Base-by-base conservation (phyloP, 2,888 invertebrate genomes). In the Patella pellucida region DNA sequence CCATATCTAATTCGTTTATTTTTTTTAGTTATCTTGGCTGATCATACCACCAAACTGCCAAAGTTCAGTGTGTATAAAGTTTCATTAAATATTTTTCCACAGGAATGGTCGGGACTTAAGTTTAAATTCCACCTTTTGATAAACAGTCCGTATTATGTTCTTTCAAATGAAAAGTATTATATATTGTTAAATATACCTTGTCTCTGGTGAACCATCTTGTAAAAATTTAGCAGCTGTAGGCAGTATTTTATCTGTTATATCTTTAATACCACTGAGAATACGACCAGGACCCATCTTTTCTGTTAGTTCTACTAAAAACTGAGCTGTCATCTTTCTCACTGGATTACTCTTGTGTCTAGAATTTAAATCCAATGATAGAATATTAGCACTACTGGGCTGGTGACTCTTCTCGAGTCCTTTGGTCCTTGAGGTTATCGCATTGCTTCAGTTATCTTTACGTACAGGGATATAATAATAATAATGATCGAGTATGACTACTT, bases 161-260 rank as follows among this genome's bases (percentile, higher is more conserved):
- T 1, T 41, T 41, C 5, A 41, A 41, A 41, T 41, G 41, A 41
- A 41, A 41, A 41, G 7, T 7, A 31, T 41, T 27, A 27, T n/a
- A 31, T 31, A 31, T 31, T 31, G 31, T 3, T 31, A 3, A 31
- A 5, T 31, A 86, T 89, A 94, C 94, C 97, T 94, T 0, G 97
- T 95, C 82, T 97, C 96, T 50, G 96, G 93, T 89, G 95, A 95
- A 27, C 96, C 96, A 90, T 98, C 98, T 50, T 94, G 94, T 11
- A 97, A 92, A 79, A 97, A 93, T 88, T 95, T 95, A 0, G 97
- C 96, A 0, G 95, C 95, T 0, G 95, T 94, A 52, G 94, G 93
- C 74, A 98, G 92, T 76, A 98, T 92, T 85, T 95, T 94, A 85
- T 96, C 95, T 70, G 96, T 94, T 56, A 94, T 93, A 78, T 98